A percentile compares a stretch with the other conserved stretches of the same genome.
phyloP scores from a whole-genome alignment of 2,888 invertebrate genomes.

The Clanis bilineata region DNA sequence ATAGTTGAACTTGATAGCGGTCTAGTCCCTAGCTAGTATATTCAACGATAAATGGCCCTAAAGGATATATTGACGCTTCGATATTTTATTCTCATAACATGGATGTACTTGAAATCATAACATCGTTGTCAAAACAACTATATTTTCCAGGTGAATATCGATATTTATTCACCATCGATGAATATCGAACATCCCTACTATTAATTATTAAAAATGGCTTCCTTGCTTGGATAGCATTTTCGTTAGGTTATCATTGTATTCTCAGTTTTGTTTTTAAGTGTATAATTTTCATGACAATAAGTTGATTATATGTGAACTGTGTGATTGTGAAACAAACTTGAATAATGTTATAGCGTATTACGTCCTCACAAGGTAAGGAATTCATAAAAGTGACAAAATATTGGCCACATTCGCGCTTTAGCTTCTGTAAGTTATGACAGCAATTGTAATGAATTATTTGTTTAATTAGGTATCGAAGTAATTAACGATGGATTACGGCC shows the following conservation, averaged over 20 bases:
- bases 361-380: slow-evolving; percentile 63
- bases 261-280: slow-evolving; percentile 43
- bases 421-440: slow-evolving; percentile 31
- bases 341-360: slow-evolving; percentile 67
- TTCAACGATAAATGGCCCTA: no score
- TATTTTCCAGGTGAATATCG: no score
- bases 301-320: slow-evolving; percentile 45
- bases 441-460: slow-evolving; percentile 61
- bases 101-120: no score
- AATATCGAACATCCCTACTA: no score
- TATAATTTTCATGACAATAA: slow-evolving; percentile 43
- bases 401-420: slow-evolving; percentile 34
- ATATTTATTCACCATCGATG: no score
- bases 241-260: slow-evolving; percentile 63
- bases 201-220: slow-evolving; percentile 33
- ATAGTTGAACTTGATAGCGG: no score
- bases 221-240: slow-evolving; percentile 43
- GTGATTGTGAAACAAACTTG: slow-evolving; percentile 47
- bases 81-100: no score
- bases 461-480: slow-evolving; percentile 75
- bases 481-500: slow-evolving; percentile 74
- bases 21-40: no score
- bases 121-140: no score
- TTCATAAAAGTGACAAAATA: slow-evolving; percentile 23
- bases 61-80: no score